These are phyloP conservation scores for Scaptomyza polygonia DNA, from an alignment of 2,888 invertebrate species.

Conservation along the genomic window DNA sequence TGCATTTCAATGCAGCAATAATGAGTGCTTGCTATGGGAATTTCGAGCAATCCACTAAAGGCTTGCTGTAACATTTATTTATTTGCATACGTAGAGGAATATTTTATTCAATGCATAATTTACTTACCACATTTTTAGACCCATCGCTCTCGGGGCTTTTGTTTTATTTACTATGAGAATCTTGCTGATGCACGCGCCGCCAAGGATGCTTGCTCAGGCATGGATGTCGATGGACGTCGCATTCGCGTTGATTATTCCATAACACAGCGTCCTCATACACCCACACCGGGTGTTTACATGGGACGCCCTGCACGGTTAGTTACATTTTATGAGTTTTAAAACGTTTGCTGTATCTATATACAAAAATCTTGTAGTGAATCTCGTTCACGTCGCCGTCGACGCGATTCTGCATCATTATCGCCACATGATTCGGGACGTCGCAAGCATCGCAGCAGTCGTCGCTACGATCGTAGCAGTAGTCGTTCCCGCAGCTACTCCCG, in stretches of 20 bases:
- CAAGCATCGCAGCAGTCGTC: conserved; percentile 45
- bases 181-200: conserved; percentile 95
- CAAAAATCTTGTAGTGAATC: conserved; percentile 26
- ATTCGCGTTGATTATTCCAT: conserved; percentile 98
- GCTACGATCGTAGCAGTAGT: conserved; percentile 75
- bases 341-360: background rate
- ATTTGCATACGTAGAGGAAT: too few species aligned
- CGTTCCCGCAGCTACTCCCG: conserved; percentile 79
- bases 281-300: conserved; percentile 98
- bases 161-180: conserved; percentile 96
- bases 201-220: conserved; percentile 96
- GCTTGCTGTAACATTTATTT: conserved; percentile 76
- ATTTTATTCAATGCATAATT: too few species aligned
- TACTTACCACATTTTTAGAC: conserved; percentile 86
- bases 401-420: conserved; percentile 33
- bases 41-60: conserved; percentile 74
- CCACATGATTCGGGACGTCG: conserved; percentile 35
- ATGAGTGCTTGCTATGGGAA: conserved; percentile 56
- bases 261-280: conserved; percentile 97
- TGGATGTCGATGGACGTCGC: conserved; percentile 96
- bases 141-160: conserved; percentile 97
- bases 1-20: conserved; percentile 49
- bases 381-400: conserved; percentile 55
- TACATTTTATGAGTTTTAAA: background rate
- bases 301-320: conserved; percentile 91